Base-by-base conservation (phyloP, 2,888 invertebrate genomes). In the Papilio protenor region DNA sequence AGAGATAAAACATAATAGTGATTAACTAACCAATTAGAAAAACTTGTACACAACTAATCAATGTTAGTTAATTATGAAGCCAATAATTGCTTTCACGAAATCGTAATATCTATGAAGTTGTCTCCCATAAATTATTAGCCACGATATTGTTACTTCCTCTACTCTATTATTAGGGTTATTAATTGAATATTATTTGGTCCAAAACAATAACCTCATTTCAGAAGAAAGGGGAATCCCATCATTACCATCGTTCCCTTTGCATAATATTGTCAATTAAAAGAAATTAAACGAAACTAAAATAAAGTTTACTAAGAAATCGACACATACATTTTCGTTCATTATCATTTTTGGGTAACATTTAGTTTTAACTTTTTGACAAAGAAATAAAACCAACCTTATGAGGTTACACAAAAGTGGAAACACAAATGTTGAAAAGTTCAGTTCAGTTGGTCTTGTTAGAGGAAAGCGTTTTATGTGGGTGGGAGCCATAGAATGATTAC, bases 401-500 rank as follows among this genome's bases (percentile, higher is more conserved):
- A 66, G 47, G n/a, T 75, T 75, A 55, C 66, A 69, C 45, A 40
- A 45, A 75, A 75, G 69, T 55, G 69, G 18, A 75, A 75, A 75
- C 66, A 75, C 23, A 75, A 69, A 66, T 57, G 75, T 55, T 75
- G 75, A 59, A 70, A 71, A 70, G 59, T 76, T 76, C 59, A 55
- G 70, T 57, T 45, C 59, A 55, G 70, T 57, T 45, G 76, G 76
- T 76, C 69, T 76, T 70, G 76, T 76, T 76, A 76, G 57, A 47
- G 76, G 47, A 76, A 76, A 76, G 27, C 70, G 69, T 76, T 76
- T 70, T 70, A 76, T 76, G 76, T 75, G 75, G 66, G 75, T 75
- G 59, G 70, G 59, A 71, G 70, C 70, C 76, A 70, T 76, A 76
- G 70, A 70, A 71, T 76, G 76, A 76, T 76, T 76, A 70, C 76